Evolutionary conservation across 2,797 vertebrate species (phyloP), one percentile per base, ranked within the genome.

Genomic region (Phoxinus dragarum): DNA sequence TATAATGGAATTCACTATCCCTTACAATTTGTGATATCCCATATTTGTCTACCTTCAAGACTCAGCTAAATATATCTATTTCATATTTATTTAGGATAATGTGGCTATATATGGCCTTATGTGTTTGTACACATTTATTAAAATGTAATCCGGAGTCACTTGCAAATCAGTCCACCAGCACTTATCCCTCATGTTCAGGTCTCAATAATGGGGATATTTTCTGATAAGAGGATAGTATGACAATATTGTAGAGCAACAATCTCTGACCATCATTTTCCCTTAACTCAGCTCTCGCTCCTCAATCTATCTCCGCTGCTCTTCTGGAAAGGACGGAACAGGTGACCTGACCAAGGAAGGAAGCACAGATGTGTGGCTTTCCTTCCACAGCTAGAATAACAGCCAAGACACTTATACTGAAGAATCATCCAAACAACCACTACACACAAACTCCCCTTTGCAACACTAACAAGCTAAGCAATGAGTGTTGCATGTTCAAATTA

Each of bases 341-440:
- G 89, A 91, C 87, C 89, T 84, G 85, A 90, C 75, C 12, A 78
- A 81, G 84, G 89, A 91, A 72, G 86, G 86, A 85, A 91, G 81
- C 90, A 85, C 80, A 89, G 87, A 68, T 83, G 73, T 89, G 77
- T 84, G 87, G n/a, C 89, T 91, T 88, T 88, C 90, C 81, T 89
- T 80, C 23, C 19, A 31, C 68, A 72, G 34, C 78, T 86, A 90
- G 89, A 90, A 90, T 91, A 87, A 87, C 74, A 90, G 59, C 64
- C 36, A 68, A 67, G n/a, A 71, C 42, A 56, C 27, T 67, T 75
- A 27, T 42, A 91, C 86, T 90, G 83, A 86, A 90, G 88, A 93
- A 91, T 92, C 78, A 86, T 88, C 68, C 49, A 59, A 69, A 5
- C 31, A 38, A 81, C 27, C 21, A 68, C 64, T 52, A 49, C 16